A percentile compares a stretch with the other conserved stretches of the same genome.
phyloP scores from a whole-genome alignment of 2,888 invertebrate genomes.

The Apamea epomidion region DNA sequence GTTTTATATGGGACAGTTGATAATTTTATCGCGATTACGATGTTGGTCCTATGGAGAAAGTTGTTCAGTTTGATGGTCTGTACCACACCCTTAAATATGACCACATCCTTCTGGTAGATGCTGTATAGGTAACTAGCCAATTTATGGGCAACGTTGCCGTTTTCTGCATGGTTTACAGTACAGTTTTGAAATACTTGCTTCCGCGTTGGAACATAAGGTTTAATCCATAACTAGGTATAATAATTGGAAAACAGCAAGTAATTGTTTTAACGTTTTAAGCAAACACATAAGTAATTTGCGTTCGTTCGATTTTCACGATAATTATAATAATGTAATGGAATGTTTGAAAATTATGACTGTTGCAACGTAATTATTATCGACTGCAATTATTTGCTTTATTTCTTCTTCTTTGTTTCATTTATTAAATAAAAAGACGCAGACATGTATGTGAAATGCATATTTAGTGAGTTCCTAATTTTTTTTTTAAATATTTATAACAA shows the following conservation, averaged over 20 bases:
- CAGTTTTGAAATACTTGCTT: background rate
- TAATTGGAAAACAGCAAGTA: background rate
- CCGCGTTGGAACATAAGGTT: background rate
- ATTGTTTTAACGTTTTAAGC: background rate
- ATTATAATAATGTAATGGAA: constrained; percentile 2
- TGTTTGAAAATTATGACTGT: constrained; percentile 28
- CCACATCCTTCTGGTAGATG: background rate
- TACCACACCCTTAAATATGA: background rate
- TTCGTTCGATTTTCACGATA: constrained; percentile 8
- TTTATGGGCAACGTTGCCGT: background rate
- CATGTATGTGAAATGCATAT: background rate
- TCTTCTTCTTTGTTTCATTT: no score
- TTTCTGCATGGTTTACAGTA: background rate
- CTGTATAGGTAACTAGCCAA: background rate
- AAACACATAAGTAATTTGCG: background rate
- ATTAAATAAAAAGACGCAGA: background rate
- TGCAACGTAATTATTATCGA: constrained; percentile 1
- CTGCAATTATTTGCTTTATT: constrained; percentile 7
- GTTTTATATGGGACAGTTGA: background rate
- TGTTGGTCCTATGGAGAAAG: background rate
- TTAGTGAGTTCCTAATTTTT: background rate
- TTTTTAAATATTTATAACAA: background rate
- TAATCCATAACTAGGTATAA: background rate
- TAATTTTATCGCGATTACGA: background rate
- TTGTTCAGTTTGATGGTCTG: background rate